Base-by-base conservation (phyloP, 2,797 vertebrate genomes). In the Microctenopoma steveboyesi region DNA sequence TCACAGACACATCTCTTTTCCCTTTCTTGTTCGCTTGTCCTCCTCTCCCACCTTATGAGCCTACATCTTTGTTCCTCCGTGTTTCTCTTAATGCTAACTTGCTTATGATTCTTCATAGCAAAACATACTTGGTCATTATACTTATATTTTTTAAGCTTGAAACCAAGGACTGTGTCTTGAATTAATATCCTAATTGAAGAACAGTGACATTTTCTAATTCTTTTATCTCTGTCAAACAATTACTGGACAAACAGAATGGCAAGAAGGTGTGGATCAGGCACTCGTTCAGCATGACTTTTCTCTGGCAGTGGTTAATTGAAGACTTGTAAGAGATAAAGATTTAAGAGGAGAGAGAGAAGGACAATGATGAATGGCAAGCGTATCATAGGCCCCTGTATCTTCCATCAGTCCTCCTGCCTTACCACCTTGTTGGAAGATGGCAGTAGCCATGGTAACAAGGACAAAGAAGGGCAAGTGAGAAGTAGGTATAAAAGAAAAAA, bases 371-470 rank as follows among this genome's bases (percentile, higher is more conserved):
- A 84, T 80, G 64, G 69, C 48, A 37, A 60, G 73, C 71, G 66
- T 66, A 83, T 78, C 74, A 67, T 33, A 66, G 65, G 55, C 42
- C 67, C 48, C 64, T 49, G 63, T 64, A 74, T 87, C 83, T 74
- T 63, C 63, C 82, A 73, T 84, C 76, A 70, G 63, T 81, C 39
- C 57, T 68, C 18, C 33, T 69, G 56, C 56, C 46, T 64, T 64
- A 48, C 57, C 43, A 59, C 50, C 46, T 78, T 59, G 55, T 78
- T 62, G 4, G 22, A 83, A 62, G 53, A 79, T 71, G 59, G 60
- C 61, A 70, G 82, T 86, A 86, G 71, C 75, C 76, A 88, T 88
- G 83, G 85, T 46, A 87, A 80, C 84, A 83, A 60, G 77, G 83
- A 85, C 71, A 82, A 62, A 77, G 72, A 77, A 82, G 73, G 73